A percentile compares a stretch with the other conserved stretches of the same genome.
Conservation (phyloP, 2,797 vertebrate genomes). For the Gastrophryne carolinensis region DNA sequence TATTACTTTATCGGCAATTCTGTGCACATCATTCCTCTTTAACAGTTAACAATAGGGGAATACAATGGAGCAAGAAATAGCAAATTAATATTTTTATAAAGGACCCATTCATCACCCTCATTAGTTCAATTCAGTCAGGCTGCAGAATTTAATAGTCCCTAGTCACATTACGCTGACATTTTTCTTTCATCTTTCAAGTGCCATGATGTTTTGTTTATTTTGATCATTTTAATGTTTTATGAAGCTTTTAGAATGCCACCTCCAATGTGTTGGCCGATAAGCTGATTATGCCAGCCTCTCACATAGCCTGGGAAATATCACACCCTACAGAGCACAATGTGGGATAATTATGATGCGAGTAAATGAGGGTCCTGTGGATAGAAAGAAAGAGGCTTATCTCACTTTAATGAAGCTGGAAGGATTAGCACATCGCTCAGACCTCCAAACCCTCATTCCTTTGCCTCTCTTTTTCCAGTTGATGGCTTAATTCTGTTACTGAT, state of each 20-base stretch:
- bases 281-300: not conserved
- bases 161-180: not conserved
- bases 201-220: not conserved
- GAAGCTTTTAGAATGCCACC: not conserved
- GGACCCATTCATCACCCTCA: conserved; percentile 4
- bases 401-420: conserved; percentile 1
- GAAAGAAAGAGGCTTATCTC: conserved; percentile 10
- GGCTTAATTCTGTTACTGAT: not conserved
- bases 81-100: not conserved
- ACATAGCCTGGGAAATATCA: not conserved
- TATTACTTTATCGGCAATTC: too few species aligned
- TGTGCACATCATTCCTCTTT: too few species aligned
- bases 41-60: not conserved
- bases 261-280: not conserved
- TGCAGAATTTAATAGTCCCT: conserved; percentile 11
- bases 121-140: conserved; percentile 18
- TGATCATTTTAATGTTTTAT: not conserved
- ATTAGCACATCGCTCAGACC: conserved; percentile 1
- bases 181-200: not conserved
- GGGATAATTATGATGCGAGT: not conserved
- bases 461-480: not conserved
- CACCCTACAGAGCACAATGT: not conserved
- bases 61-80: not conserved
- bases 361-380: not conserved
- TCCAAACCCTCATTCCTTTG: not conserved